phyloP scores from a whole-genome alignment of 2,797 vertebrate genomes.

The Linurgus olivaceus region DNA sequence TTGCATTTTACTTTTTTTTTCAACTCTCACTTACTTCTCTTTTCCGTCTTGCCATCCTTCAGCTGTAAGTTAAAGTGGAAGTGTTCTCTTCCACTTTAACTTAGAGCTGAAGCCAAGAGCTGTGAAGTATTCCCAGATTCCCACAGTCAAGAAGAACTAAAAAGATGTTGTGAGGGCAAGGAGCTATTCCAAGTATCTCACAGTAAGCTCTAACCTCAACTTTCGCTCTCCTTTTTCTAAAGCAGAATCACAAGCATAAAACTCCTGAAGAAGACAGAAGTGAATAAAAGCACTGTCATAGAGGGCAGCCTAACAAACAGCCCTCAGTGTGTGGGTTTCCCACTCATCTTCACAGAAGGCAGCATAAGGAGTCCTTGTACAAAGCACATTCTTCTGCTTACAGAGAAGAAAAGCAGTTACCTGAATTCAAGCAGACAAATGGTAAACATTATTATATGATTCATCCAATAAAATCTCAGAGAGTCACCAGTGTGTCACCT shows the following conservation, averaged over 20 bases:
- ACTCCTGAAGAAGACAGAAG: not conserved
- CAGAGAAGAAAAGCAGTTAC: not conserved
- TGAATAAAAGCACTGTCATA: not conserved
- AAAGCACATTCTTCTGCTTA: not conserved
- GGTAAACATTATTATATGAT: not conserved
- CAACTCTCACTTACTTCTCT: not conserved
- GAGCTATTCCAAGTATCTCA: not conserved
- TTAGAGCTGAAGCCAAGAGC: not conserved
- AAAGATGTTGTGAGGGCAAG: not conserved
- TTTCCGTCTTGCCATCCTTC: not conserved
- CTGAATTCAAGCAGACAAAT: not conserved
- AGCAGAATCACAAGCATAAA: not conserved
- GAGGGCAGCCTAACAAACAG: not conserved
- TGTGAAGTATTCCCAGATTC: not conserved
- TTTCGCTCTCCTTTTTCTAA: not conserved
- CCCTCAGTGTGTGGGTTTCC: rapidly evolving
- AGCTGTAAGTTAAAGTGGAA: no score
- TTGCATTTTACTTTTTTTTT: not conserved
- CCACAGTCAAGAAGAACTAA: not conserved
- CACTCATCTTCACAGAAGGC: not conserved
- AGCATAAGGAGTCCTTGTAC: not conserved
- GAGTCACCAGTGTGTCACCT: not conserved
- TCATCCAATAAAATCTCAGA: not conserved
- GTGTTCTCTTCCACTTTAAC: not conserved
- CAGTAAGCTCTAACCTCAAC: not conserved